Percentiles rank a stretch among this genome's conserved stretches.
These are phyloP conservation scores for Luidia sarsii DNA, from an alignment of 53 echinoderm and acorn worm species.

Conservation along the genomic window DNA sequence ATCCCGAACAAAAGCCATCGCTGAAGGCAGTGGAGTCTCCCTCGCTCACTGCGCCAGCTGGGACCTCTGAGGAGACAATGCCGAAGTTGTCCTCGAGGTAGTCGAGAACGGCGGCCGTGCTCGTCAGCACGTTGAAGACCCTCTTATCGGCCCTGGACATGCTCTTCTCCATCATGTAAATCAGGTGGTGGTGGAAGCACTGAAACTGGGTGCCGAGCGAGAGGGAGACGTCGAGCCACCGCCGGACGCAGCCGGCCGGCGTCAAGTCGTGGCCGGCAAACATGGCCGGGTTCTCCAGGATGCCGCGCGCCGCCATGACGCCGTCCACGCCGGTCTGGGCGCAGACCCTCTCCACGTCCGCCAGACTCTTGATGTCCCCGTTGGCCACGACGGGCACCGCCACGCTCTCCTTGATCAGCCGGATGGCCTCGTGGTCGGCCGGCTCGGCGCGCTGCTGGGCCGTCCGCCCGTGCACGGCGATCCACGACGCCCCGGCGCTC, in stretches of 20 bases:
- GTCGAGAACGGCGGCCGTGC: conserved; percentile 81
- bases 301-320: conserved; percentile 92
- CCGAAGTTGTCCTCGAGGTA: conserved; percentile 83
- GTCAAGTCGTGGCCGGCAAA: conserved; percentile 85
- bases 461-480: conserved; percentile 90
- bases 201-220: conserved; percentile 74
- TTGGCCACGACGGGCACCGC: conserved; percentile 91
- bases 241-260: conserved; percentile 78
- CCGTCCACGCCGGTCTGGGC: conserved; percentile 84
- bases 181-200: conserved; percentile 94
- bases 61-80: conserved; percentile 25
- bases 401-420: conserved; percentile 83
- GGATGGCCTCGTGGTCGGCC: conserved; percentile 73
- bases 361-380: conserved; percentile 75
- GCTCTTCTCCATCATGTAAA: conserved; percentile 82
- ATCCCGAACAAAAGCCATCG: too few relatives aligned
- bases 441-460: conserved; percentile 75
- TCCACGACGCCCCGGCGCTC: conserved; percentile 84
- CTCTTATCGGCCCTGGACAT: conserved; percentile 74
- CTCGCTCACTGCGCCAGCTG: background rate
- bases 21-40: too few relatives aligned
- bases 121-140: conserved; percentile 83
- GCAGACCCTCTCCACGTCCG: conserved; percentile 67
- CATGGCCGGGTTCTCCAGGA: conserved; percentile 92
- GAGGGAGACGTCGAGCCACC: conserved; percentile 83